Evolutionary conservation across 2,113 vertebrate genomes (phyloP).

Genomic region (Pygoscelis adeliae): DNA sequence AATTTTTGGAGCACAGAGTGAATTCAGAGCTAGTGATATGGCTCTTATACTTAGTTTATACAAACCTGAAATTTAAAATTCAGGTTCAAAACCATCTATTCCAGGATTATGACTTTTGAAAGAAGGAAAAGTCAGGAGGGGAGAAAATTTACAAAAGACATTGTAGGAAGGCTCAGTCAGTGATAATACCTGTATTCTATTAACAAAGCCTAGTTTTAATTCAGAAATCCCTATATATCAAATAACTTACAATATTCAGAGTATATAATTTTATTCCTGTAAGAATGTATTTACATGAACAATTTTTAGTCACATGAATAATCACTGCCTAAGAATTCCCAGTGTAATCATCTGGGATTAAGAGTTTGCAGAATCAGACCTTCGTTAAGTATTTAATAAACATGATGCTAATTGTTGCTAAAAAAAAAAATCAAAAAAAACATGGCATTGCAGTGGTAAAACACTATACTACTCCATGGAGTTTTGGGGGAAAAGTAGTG

Average conservation of each 20-base stretch:
- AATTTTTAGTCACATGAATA: neutral
- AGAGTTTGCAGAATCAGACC: neutral
- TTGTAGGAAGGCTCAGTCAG: neutral
- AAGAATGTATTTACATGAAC: neutral
- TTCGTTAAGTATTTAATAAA: neutral
- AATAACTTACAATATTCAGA: neutral
- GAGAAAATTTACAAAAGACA: neutral
- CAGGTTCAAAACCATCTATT: neutral
- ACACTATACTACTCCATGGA: neutral
- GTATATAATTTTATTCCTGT: neutral
- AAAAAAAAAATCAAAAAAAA: neutral
- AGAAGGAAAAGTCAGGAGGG: neutral
- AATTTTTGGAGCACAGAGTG: neutral
- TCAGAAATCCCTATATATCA: neutral
- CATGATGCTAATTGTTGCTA: neutral
- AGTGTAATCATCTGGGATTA: neutral
- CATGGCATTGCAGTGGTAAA: neutral
- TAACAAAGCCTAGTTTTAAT: neutral
- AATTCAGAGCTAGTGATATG: neutral
- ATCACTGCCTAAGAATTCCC: neutral
- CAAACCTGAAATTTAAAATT: neutral
- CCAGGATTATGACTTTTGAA: neutral
- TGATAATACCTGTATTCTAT: neutral
- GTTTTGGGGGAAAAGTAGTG: neutral
- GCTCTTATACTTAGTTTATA: neutral